phyloP scores from a whole-genome alignment of 2,888 invertebrate genomes.

The Lottia gigantea region DNA sequence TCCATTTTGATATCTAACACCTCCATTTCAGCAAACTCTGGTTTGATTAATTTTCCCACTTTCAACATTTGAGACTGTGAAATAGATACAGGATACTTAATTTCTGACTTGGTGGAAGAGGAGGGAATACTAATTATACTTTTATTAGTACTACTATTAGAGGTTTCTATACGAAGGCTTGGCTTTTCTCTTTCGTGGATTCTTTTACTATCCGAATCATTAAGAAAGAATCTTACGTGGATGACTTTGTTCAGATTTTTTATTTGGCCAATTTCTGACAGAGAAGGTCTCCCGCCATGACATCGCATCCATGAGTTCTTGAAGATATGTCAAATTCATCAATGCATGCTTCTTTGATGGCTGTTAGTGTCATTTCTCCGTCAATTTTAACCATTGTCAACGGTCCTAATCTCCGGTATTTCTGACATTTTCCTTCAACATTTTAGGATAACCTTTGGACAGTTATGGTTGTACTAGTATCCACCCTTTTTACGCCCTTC shows the following conservation, averaged over 20 bases:
- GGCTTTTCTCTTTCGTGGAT: too few relatives aligned
- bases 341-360: background rate
- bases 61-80: background rate
- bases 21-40: background rate
- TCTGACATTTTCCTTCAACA: slow-evolving; percentile 3
- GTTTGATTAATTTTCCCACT: background rate
- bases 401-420: background rate
- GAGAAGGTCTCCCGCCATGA: background rate
- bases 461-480: background rate
- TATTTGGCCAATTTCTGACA: background rate
- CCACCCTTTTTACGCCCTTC: background rate
- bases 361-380: background rate
- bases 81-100: background rate
- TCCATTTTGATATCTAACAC: background rate
- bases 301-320: background rate
- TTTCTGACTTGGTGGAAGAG: too few relatives aligned
- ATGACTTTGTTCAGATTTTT: background rate
- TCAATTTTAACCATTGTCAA: background rate
- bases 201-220: too few relatives aligned
- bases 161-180: too few relatives aligned
- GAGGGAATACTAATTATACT: too few relatives aligned
- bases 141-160: too few relatives aligned
- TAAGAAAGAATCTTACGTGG: too few relatives aligned
- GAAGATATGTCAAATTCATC: background rate
- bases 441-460: background rate